Evolutionary conservation across 1,140 invertebrate genomes (phyloP).

Genomic region (Drosophila setifemur): DNA sequence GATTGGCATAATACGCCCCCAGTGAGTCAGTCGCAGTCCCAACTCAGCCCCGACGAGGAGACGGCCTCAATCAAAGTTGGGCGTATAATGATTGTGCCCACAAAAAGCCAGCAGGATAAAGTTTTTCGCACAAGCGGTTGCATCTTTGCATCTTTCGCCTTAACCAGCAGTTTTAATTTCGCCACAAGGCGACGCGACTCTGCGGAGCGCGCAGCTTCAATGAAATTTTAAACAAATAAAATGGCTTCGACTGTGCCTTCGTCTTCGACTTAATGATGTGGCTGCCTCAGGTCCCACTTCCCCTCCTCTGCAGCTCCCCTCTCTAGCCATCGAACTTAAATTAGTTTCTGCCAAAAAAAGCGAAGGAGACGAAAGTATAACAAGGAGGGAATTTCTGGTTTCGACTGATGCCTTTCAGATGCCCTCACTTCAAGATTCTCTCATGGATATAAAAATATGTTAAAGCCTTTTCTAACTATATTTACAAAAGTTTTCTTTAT

Average conservation of each 20-base stretch:
- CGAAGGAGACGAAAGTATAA: conserved; percentile 12
- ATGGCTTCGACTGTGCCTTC: conserved; percentile 25
- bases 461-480: too few species aligned
- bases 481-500: too few species aligned
- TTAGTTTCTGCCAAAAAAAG: conserved; percentile 45
- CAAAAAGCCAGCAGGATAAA: conserved; percentile 54
- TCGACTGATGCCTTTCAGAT: background rate
- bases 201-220: conserved; percentile 52
- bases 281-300: conserved; percentile 18
- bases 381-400: conserved; percentile 10
- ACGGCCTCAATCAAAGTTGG: conserved; percentile 70
- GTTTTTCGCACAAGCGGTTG: conserved; percentile 59
- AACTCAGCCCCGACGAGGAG: background rate
- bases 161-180: conserved; percentile 74
- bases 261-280: conserved; percentile 65
- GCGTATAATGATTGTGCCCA: conserved; percentile 58
- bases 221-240: conserved; percentile 74
- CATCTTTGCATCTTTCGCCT: conserved; percentile 43
- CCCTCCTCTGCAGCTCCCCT: background rate
- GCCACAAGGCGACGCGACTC: conserved; percentile 39
- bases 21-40: background rate
- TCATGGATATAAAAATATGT: too few species aligned
- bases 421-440: background rate
- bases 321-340: conserved; percentile 46
- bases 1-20: conserved; percentile 39